Base-by-base conservation (phyloP, 2,888 invertebrate genomes). In the Thymelicus lineola region DNA sequence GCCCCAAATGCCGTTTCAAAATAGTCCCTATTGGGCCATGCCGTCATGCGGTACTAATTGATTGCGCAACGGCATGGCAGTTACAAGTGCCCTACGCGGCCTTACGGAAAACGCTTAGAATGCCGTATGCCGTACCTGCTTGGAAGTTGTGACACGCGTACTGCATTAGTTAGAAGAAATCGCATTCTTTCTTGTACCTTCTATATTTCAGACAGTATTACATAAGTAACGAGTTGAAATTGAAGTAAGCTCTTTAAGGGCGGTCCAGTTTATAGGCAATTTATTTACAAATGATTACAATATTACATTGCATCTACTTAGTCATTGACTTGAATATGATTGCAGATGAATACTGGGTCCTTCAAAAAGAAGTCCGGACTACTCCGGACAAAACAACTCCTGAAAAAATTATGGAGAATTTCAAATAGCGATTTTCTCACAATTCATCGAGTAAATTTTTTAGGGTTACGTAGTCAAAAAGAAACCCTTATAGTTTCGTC, bases 161-260 rank as follows among this genome's bases (percentile, higher is more conserved):
- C 53, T 20, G 53, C 50, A 64, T 64, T 64, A 53, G 38, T 64
- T 53, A 50, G 38, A 64, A 53, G 53, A 64, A 64, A 64, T 64
- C 53, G 53, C 63, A 64, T 64, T 64, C 63, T 38, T 50, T 53
- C 63, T 17, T 64, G 53, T 64, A 36, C 53, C 38, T 36, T 38
- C 38, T 17, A 38, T 58, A 14, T 15, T 53, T 53, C 35, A 50
- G 36, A 17, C 6, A 63, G 63, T 36, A 12, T 63, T 63, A n/a
- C n/a, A n/a, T n/a, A 53, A 38, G 63, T 53, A 64, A 64, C n/a
- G 15, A 1, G 6, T 50, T 6, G 7, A 50, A 50, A 50, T 36
- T 10, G 35, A 14, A 55, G 35, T 55, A 55, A 7, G 55, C 28
- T 28, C 28, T 9, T 53, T 15, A 6, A 15, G 15, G 15, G n/a